Percentiles rank a stretch among this genome's conserved stretches.
Conservation (phyloP, 2,797 vertebrate species). For the Leptatherina wallacei region DNA sequence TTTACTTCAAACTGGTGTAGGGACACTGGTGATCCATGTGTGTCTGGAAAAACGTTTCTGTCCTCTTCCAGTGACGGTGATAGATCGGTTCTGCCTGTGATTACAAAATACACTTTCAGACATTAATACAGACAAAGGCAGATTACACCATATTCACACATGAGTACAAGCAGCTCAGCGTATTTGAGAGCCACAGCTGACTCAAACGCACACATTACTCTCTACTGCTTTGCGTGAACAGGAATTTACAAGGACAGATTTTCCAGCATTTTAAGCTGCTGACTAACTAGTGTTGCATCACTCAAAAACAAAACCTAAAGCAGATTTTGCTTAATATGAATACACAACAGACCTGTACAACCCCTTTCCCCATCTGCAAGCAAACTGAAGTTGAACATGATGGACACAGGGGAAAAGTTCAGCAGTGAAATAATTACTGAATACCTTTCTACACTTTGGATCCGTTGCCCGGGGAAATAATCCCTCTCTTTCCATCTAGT, state of each 20-base stretch:
- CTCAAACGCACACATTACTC: background rate
- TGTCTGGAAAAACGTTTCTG: too few relatives aligned
- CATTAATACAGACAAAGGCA: background rate
- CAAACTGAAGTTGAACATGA: slow-evolving; percentile 8
- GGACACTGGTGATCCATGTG: too few relatives aligned
- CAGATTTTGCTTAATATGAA: too few relatives aligned
- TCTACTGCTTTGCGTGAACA: too few relatives aligned
- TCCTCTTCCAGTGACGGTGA: too few relatives aligned
- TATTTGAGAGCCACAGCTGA: background rate
- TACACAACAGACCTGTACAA: background rate
- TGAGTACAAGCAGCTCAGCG: background rate
- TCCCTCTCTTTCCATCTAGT: slow-evolving; percentile 45
- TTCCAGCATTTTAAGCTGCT: background rate
- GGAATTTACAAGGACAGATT: too few relatives aligned
- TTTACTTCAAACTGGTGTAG: too few relatives aligned
- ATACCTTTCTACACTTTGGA: slow-evolving; percentile 14
- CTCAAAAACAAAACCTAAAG: too few relatives aligned
- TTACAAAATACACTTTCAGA: too few relatives aligned
- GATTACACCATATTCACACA: background rate
- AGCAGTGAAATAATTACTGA: slow-evolving; percentile 17
- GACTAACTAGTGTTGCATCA: background rate
- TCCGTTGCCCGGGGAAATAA: slow-evolving; percentile 32
- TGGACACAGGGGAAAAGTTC: slow-evolving; percentile 5
- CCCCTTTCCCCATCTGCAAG: background rate
- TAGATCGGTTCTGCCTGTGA: too few relatives aligned